A percentile compares a stretch with the other conserved stretches of the same genome.
These are phyloP conservation scores for Apus apus DNA, from an alignment of 2,113 vertebrate genomes.

Conservation along the genomic window DNA sequence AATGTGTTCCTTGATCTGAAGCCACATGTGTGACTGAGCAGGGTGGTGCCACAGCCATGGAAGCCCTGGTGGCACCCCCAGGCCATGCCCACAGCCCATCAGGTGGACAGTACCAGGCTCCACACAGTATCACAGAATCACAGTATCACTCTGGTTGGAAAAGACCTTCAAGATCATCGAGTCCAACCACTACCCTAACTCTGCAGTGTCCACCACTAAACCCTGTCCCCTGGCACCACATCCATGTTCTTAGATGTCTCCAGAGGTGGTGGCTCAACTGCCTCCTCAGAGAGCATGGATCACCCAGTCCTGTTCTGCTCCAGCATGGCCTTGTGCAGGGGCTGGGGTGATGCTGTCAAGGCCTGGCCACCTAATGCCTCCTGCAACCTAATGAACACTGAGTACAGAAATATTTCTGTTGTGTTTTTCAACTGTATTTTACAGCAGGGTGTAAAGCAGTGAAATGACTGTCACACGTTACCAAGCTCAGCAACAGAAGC, in stretches of 20 bases:
- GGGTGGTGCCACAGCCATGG: background rate
- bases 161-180: too few relatives aligned
- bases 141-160: too few relatives aligned
- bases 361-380: background rate
- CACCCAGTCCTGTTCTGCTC: too few relatives aligned
- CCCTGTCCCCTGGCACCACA: too few relatives aligned
- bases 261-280: too few relatives aligned
- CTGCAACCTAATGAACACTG: background rate
- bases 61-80: background rate
- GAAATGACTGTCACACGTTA: background rate
- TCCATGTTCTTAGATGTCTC: too few relatives aligned
- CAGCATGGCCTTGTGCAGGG: background rate
- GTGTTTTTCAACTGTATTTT: background rate
- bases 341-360: background rate
- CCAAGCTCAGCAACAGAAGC: background rate
- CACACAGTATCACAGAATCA: too few relatives aligned
- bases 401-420: background rate
- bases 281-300: too few relatives aligned
- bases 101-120: background rate
- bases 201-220: too few relatives aligned
- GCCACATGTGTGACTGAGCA: accelerated
- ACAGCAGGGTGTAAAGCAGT: background rate
- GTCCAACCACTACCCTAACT: too few relatives aligned
- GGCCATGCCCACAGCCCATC: background rate
- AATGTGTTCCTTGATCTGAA: accelerated